Evolutionary conservation across 2,888 invertebrate species (phyloP), one percentile per base, ranked within the genome.

Genomic region (Parnassius smintheus): DNA sequence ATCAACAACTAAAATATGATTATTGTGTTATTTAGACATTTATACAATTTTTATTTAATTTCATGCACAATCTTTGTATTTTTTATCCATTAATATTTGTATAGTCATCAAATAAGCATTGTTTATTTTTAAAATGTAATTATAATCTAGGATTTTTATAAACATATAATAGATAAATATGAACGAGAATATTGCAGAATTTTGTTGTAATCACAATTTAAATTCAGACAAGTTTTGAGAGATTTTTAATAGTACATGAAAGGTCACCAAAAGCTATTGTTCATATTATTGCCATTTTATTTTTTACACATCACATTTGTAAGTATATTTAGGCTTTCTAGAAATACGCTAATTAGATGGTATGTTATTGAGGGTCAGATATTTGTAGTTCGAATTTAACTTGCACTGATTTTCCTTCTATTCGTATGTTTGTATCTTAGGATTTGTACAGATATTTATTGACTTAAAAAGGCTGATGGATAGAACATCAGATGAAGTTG

Each of bases 381-480:
- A 56, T 56, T 65, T 57, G 63, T 50, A 64, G 51, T 56, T 63
- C 22, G 54, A 61, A 59, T 64, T 59, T 54, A 64, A 25, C 46
- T 69, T 62, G 73, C 72, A 75, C 69, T 72, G 66, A 69, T 71
- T 68, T 67, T 65, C 69, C 67, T 59, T 68, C 51, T 71, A 66
- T 70, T 65, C 72, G 69, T 72, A 70, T 64, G 68, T 75, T 76
- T 75, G 72, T 76, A 75, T 61, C 73, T 85, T 83, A 82, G 79
- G 71, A 72, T 77, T 76, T 89, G 88, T 88, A 89, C 84, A 89
- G 83, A 85, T 88, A 88, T 86, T 88, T 88, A 88, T 87, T 87
- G 75, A 82, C 75, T 68, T 64, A 69, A 70, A 71, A 83, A 82
- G 82, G 77, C 80, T 82, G 80, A 78, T 78, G 81, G 75, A 70